Evolutionary conservation across 1,140 invertebrate genomes (phyloP).

Genomic region (Aleiodes sp.): DNA sequence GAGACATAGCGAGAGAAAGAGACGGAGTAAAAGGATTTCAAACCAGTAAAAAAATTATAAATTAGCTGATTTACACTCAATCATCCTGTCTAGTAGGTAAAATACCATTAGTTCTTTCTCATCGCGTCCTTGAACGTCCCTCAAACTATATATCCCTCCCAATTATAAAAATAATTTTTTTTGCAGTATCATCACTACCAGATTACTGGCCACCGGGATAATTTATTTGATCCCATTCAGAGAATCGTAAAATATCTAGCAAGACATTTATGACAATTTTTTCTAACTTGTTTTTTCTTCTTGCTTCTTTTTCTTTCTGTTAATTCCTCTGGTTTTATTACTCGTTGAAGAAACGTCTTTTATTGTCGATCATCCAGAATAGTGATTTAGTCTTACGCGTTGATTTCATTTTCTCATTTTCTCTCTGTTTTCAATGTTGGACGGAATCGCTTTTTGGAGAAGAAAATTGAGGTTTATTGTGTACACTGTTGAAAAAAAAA

Average conservation of each 20-base stretch:
- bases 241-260: constrained; percentile 12
- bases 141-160: constrained; percentile 9
- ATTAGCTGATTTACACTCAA: constrained; percentile 62
- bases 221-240: constrained; percentile 14
- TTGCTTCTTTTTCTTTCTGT: not conserved
- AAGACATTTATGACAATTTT: constrained; percentile 4
- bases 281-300: no score
- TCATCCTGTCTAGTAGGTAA: constrained; percentile 21
- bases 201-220: constrained; percentile 7
- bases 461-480: no score
- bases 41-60: constrained; percentile 56
- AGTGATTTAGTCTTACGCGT: not conserved
- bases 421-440: not conserved
- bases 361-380: constrained; percentile 12
- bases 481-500: no score
- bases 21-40: no score
- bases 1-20: no score
- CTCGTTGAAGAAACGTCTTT: constrained; percentile 12
- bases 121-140: constrained; percentile 10
- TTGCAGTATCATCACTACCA: constrained; percentile 3
- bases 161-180: constrained; percentile 2
- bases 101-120: not conserved
- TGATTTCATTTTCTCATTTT: not conserved
- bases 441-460: no score
- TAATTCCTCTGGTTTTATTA: not conserved